Evolutionary conservation across 2,888 invertebrate genomes (phyloP).

Genomic region (Silvanus unidentatus): DNA sequence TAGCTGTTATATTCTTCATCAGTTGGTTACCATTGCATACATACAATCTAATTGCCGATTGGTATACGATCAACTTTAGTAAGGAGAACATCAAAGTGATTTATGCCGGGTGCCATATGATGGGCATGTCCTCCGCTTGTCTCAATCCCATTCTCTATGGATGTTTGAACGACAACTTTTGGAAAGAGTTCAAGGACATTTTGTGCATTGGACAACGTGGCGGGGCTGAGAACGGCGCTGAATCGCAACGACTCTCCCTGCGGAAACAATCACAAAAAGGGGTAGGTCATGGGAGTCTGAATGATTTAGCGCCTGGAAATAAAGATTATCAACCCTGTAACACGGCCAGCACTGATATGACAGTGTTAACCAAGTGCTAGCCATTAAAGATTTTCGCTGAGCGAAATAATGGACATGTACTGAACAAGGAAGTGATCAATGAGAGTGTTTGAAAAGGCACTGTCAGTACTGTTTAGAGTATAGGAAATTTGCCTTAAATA

Average conservation of each 20-base stretch:
- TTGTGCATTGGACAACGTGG: slow-evolving; percentile 51
- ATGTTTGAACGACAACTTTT: slow-evolving; percentile 90
- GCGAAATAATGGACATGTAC: slow-evolving; percentile 17
- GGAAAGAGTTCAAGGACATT: slow-evolving; percentile 81
- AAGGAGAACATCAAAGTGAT: slow-evolving; percentile 32
- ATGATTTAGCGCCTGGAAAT: slow-evolving; percentile 35
- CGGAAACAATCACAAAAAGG: slow-evolving; percentile 33
- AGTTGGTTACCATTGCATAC: slow-evolving; percentile 90
- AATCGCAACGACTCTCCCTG: slow-evolving; percentile 49
- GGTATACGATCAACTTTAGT: slow-evolving; percentile 44
- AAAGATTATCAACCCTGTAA: slow-evolving; percentile 48
- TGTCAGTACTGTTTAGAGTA: background rate
- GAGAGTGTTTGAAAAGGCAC: background rate
- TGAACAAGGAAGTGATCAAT: slow-evolving; percentile 7
- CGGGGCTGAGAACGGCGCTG: slow-evolving; percentile 27
- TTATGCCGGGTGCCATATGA: slow-evolving; percentile 45
- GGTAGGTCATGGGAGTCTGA: slow-evolving; percentile 28
- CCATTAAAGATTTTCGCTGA: slow-evolving; percentile 30
- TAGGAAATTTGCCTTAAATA: background rate
- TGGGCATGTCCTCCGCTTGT: slow-evolving; percentile 81
- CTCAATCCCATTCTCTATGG: slow-evolving; percentile 89
- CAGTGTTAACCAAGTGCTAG: slow-evolving; percentile 46
- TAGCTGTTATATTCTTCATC: slow-evolving; percentile 80
- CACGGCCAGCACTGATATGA: slow-evolving; percentile 47
- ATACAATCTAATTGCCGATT: slow-evolving; percentile 74